phyloP scores from a whole-genome alignment of 2,113 vertebrate genomes.

The Irena cyanogastra region DNA sequence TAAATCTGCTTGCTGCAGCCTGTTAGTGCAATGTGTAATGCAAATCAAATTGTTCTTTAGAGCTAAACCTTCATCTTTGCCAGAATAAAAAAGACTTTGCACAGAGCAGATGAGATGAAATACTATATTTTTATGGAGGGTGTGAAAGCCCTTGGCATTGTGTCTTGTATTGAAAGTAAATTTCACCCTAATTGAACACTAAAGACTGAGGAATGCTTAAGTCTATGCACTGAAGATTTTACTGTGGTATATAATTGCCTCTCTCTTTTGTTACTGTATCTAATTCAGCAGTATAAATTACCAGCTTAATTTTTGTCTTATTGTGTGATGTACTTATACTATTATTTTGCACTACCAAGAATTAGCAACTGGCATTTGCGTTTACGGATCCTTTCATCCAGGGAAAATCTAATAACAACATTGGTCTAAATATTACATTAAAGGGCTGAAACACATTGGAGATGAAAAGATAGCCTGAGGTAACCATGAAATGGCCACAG shows the following conservation, averaged over 20 bases:
- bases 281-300: slow-evolving; percentile 58
- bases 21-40: slow-evolving; percentile 18
- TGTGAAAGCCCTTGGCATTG: slow-evolving; percentile 14
- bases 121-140: neutral
- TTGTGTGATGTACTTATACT: slow-evolving; percentile 44
- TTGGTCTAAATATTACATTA: slow-evolving; percentile 30
- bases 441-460: neutral
- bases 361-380: slow-evolving; percentile 45
- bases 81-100: slow-evolving; percentile 19
- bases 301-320: slow-evolving; percentile 52
- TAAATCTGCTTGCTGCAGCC: slow-evolving; percentile 44
- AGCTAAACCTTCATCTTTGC: slow-evolving; percentile 37
- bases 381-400: slow-evolving; percentile 45
- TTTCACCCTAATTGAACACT: slow-evolving; percentile 53
- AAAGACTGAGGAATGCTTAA: slow-evolving; percentile 49
- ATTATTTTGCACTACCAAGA: slow-evolving; percentile 44
- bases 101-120: slow-evolving; percentile 28
- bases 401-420: slow-evolving; percentile 49
- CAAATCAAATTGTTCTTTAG: slow-evolving; percentile 47
- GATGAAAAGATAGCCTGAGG: slow-evolving; percentile 28
- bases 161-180: slow-evolving; percentile 45
- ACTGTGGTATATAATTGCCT: slow-evolving; percentile 39
- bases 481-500: neutral
- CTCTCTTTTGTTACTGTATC: slow-evolving; percentile 37
- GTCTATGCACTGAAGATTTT: slow-evolving; percentile 20